A percentile compares a stretch with the other conserved stretches of the same genome.
phyloP scores from a whole-genome alignment of 2,797 vertebrate genomes.

The Rhinichthys osculus region DNA sequence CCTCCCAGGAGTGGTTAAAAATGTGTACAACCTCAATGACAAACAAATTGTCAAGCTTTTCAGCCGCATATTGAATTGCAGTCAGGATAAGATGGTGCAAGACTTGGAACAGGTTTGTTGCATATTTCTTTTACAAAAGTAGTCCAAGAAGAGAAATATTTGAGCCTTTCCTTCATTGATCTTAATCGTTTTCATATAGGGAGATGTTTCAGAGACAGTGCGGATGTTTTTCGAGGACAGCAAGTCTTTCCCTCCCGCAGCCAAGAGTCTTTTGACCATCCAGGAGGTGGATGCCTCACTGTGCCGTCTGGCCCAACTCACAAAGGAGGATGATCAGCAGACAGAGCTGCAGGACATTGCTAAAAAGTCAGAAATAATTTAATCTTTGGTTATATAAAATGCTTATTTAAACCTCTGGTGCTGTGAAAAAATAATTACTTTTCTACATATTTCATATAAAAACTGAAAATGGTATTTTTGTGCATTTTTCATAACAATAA shows the following conservation, averaged over 20 bases:
- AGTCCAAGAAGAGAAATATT: neutral
- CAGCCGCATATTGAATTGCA: constrained; percentile 92
- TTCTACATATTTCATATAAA: no score
- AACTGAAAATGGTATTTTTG: no score
- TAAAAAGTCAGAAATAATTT: constrained; percentile 79
- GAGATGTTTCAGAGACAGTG: constrained; percentile 95
- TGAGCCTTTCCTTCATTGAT: neutral
- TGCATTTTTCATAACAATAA: no score
- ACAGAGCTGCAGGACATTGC: constrained; percentile 87
- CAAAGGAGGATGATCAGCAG: constrained; percentile 97
- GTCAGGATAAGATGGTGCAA: constrained; percentile 92
- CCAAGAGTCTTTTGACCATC: constrained; percentile 93
- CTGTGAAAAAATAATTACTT: no score
- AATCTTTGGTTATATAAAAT: neutral
- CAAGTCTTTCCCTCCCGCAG: constrained; percentile 87
- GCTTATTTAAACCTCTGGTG: neutral
- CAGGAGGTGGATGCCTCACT: constrained; percentile 94
- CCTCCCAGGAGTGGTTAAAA: constrained; percentile 94
- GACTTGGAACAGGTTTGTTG: constrained; percentile 92
- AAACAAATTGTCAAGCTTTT: constrained; percentile 99
- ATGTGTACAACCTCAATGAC: constrained; percentile 97
- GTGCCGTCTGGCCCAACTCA: constrained; percentile 86
- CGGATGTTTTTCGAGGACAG: constrained; percentile 95
- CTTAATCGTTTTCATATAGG: constrained; percentile 74
- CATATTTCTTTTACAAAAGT: neutral